Percentiles rank a stretch among this genome's conserved stretches.
These are phyloP conservation scores for Cryptotis parvus DNA, from an alignment of 2,113 vertebrate genomes.

Conservation along the genomic window DNA sequence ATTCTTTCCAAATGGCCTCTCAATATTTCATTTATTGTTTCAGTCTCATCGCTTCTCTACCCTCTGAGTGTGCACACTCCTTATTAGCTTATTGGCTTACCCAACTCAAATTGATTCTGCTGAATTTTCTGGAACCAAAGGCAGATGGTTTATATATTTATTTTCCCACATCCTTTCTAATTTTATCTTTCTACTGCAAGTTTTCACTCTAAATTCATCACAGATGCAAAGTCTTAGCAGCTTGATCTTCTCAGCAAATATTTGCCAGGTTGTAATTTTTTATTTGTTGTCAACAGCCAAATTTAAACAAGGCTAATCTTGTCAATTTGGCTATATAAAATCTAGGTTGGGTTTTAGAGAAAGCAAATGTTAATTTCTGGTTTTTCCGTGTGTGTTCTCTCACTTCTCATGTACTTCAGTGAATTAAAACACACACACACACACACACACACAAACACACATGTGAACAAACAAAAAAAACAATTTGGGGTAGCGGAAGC, in stretches of 20 bases:
- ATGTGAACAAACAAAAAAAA: background rate
- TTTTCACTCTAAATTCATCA: conserved; percentile 75
- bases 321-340: conserved; percentile 76
- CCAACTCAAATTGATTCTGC: conserved; percentile 34
- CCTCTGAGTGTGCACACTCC: conserved; percentile 1
- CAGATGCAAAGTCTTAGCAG: conserved; percentile 67
- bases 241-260: conserved; percentile 79
- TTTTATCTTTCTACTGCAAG: conserved; percentile 65
- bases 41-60: background rate
- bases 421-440: background rate
- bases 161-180: conserved; percentile 64
- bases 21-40: conserved; percentile 65
- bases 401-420: background rate
- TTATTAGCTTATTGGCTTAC: conserved; percentile 63
- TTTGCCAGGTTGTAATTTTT: conserved; percentile 84
- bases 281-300: conserved; percentile 79
- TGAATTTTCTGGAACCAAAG: conserved; percentile 67
- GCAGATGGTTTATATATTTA: conserved; percentile 44
- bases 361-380: conserved; percentile 79
- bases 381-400: conserved; percentile 58
- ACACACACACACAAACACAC: too few relatives aligned
- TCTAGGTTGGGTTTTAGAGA: conserved; percentile 57
- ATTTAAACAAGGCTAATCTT: conserved; percentile 76
- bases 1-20: conserved; percentile 65
- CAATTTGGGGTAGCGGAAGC: background rate